Conservation (phyloP, 2,888 invertebrate genomes). For the Lithophane ornitopus region DNA sequence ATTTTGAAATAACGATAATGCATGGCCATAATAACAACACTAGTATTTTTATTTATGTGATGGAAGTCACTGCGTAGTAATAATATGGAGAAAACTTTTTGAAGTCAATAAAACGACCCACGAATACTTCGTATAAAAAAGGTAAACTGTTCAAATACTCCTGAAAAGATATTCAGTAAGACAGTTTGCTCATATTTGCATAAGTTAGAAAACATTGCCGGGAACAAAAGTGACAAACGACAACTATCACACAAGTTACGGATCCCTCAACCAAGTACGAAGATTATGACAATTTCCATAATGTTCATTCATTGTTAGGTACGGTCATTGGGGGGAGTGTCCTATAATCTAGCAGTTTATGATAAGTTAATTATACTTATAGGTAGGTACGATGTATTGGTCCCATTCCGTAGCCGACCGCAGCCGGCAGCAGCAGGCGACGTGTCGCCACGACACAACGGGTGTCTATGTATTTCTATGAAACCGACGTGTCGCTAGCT, state of each 20-base stretch:
- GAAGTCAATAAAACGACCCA: neutral
- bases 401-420: too few relatives aligned
- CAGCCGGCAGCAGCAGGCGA: too few relatives aligned
- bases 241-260: neutral
- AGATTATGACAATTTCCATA: neutral
- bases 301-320: neutral
- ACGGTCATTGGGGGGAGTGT: neutral
- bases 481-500: too few relatives aligned
- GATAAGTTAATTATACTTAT: neutral
- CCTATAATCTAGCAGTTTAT: neutral
- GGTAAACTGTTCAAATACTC: slow-evolving; percentile 1
- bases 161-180: slow-evolving; percentile 2
- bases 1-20: neutral
- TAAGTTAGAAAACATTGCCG: slow-evolving; percentile 29
- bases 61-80: neutral
- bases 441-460: too few relatives aligned
- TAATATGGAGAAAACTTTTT: neutral
- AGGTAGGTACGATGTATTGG: neutral
- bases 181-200: slow-evolving; percentile 28
- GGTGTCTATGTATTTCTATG: too few relatives aligned
- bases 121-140: neutral
- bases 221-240: neutral
- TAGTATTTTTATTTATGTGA: neutral
- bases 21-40: neutral
- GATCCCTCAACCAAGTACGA: neutral